Conservation (phyloP, 2,797 vertebrate genomes). For the Gymnothorax reevesii region DNA sequence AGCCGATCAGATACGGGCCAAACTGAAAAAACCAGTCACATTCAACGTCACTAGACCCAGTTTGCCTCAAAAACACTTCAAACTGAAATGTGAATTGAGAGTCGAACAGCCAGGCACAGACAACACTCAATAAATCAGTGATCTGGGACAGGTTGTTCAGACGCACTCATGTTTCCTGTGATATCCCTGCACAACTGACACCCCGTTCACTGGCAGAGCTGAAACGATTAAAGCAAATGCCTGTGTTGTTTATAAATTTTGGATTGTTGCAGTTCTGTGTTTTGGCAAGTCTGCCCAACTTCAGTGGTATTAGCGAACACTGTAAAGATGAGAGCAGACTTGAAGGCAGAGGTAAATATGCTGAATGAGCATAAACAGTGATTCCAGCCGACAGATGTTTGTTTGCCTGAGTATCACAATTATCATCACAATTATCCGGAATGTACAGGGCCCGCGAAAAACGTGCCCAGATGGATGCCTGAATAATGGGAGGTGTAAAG, state of each 20-base stretch:
- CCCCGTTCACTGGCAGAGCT: background rate
- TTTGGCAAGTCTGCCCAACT: background rate
- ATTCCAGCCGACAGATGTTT: slow-evolving; percentile 12
- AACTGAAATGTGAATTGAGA: background rate
- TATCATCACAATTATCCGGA: background rate
- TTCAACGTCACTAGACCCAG: background rate
- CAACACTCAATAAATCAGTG: background rate
- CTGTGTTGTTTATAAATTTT: background rate
- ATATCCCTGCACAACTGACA: background rate
- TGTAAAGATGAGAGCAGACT: slow-evolving; percentile 13
- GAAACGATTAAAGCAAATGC: background rate
- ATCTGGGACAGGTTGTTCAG: background rate
- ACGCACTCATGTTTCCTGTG: background rate
- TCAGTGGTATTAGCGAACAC: background rate
- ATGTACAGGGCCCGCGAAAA: background rate
- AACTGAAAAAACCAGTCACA: background rate
- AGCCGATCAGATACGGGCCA: background rate
- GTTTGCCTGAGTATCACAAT: background rate
- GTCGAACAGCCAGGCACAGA: background rate
- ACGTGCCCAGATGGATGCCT: background rate
- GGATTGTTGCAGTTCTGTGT: background rate
- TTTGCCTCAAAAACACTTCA: background rate
- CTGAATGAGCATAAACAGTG: slow-evolving; percentile 14
- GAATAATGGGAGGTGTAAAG: background rate
- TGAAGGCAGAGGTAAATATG: slow-evolving; percentile 15